These are phyloP conservation scores for Hippocampus guttulatus DNA, from an alignment of 2,113 vertebrate species.

Conservation along the genomic window DNA sequence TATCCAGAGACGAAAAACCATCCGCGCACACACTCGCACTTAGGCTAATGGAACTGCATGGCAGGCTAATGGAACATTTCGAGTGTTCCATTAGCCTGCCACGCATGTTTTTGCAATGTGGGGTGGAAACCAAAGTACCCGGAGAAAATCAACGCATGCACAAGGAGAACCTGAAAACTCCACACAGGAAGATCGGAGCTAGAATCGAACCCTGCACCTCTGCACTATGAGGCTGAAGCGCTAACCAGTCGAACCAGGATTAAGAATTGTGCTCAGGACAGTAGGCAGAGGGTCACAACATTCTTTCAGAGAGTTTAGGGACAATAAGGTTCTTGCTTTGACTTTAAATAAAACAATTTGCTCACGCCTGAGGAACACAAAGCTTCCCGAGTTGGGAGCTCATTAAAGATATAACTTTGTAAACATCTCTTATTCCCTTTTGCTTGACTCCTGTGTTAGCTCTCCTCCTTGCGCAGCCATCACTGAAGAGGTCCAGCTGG, in stretches of 20 bases:
- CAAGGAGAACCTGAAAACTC: too few relatives aligned
- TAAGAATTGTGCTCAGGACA: constrained; percentile 45
- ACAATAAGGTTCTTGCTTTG: constrained; percentile 26
- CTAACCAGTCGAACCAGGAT: constrained; percentile 12
- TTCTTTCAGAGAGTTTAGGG: constrained; percentile 22
- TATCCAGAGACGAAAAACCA: too few relatives aligned
- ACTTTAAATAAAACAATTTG: constrained; percentile 58
- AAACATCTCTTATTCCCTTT: constrained; percentile 41
- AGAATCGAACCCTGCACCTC: too few relatives aligned
- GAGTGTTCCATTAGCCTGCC: too few relatives aligned
- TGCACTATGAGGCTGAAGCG: too few relatives aligned
- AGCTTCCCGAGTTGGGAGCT: constrained; percentile 42
- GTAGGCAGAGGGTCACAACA: not conserved
- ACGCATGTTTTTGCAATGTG: too few relatives aligned
- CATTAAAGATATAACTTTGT: constrained; percentile 61
- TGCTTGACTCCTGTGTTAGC: constrained; percentile 10
- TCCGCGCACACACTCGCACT: too few relatives aligned
- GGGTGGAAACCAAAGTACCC: too few relatives aligned
- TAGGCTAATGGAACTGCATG: too few relatives aligned
- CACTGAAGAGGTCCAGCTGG: constrained; percentile 13
- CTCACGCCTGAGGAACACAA: constrained; percentile 41
- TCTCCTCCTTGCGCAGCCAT: constrained; percentile 9
- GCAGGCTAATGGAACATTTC: too few relatives aligned
- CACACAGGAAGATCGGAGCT: too few relatives aligned
- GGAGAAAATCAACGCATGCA: too few relatives aligned